Evolutionary conservation across 2,888 invertebrate genomes (phyloP).

Genomic region (Congeria kusceri): DNA sequence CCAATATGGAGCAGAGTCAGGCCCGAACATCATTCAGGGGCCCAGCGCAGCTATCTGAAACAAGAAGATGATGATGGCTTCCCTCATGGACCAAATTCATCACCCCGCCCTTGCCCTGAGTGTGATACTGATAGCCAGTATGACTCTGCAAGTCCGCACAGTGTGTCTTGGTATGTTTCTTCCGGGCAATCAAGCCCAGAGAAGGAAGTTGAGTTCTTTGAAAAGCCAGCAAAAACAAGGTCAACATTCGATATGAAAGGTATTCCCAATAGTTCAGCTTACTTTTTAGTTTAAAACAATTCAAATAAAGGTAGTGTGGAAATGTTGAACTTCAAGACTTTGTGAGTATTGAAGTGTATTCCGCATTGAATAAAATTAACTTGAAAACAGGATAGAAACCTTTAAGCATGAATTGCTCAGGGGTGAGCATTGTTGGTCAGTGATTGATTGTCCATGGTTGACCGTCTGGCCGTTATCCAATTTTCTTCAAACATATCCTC

Average conservation of each 20-base stretch:
- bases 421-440: too few relatives aligned
- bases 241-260: slow-evolving; percentile 75
- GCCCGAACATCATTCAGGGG: slow-evolving; percentile 83
- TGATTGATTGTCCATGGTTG: too few relatives aligned
- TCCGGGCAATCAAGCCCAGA: slow-evolving; percentile 67
- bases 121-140: slow-evolving; percentile 78
- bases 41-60: slow-evolving; percentile 79
- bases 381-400: too few relatives aligned
- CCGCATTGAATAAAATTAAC: too few relatives aligned
- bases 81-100: slow-evolving; percentile 81
- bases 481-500: too few relatives aligned
- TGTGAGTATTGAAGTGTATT: too few relatives aligned
- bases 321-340: too few relatives aligned
- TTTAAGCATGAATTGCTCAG: too few relatives aligned
- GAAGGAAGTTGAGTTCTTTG: slow-evolving; percentile 32
- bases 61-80: slow-evolving; percentile 79
- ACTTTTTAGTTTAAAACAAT: too few relatives aligned
- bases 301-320: too few relatives aligned
- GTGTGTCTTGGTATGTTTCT: slow-evolving; percentile 78
- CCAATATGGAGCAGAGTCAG: slow-evolving; percentile 81
- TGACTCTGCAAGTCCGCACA: slow-evolving; percentile 79
- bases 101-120: slow-evolving; percentile 72
- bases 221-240: slow-evolving; percentile 24
- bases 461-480: too few relatives aligned
- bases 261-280: slow-evolving; percentile 23